A percentile compares a stretch with the other conserved stretches of the same genome.
phyloP scores from a whole-genome alignment of 2,888 invertebrate genomes.

The Drosophila ochracea region DNA sequence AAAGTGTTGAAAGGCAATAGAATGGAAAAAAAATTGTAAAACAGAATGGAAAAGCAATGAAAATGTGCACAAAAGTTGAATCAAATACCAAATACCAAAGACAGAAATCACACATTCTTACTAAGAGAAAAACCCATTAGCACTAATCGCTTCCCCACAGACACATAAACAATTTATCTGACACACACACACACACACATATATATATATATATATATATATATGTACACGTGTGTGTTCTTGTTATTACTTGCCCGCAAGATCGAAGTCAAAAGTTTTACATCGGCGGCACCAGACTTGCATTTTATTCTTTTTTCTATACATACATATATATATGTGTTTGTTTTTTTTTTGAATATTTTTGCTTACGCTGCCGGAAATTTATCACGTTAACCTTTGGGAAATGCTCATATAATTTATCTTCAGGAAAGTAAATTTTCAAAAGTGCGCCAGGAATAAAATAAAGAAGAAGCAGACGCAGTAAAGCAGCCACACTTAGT shows the following conservation, averaged over 20 bases:
- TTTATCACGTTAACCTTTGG: slow-evolving; percentile 82
- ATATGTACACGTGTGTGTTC: slow-evolving; percentile 42
- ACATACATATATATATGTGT: not conserved
- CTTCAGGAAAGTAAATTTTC: slow-evolving; percentile 78
- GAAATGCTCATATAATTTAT: slow-evolving; percentile 82
- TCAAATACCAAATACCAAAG: slow-evolving; percentile 70
- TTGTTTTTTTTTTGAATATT: slow-evolving; percentile 51
- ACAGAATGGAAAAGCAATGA: slow-evolving; percentile 55
- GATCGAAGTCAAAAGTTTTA: slow-evolving; percentile 70
- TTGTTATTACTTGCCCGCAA: slow-evolving; percentile 66
- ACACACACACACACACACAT: slow-evolving; percentile 44
- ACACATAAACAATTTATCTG: slow-evolving; percentile 83
- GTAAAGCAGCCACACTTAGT: slow-evolving; percentile 30
- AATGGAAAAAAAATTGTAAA: slow-evolving; percentile 19
- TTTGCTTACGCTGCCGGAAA: slow-evolving; percentile 79
- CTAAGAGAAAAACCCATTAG: slow-evolving; percentile 75
- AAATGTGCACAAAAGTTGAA: slow-evolving; percentile 72
- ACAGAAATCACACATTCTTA: slow-evolving; percentile 75
- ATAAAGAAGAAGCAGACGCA: slow-evolving; percentile 17
- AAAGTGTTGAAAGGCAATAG: slow-evolving; percentile 60
- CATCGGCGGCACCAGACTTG: slow-evolving; percentile 64
- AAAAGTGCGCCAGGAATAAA: slow-evolving; percentile 44
- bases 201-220: not conserved
- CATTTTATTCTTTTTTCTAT: slow-evolving; percentile 37
- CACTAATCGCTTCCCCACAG: slow-evolving; percentile 83